Evolutionary conservation across 2,113 vertebrate genomes (phyloP).

Genomic region (Corythoichthys haematopterus): DNA sequence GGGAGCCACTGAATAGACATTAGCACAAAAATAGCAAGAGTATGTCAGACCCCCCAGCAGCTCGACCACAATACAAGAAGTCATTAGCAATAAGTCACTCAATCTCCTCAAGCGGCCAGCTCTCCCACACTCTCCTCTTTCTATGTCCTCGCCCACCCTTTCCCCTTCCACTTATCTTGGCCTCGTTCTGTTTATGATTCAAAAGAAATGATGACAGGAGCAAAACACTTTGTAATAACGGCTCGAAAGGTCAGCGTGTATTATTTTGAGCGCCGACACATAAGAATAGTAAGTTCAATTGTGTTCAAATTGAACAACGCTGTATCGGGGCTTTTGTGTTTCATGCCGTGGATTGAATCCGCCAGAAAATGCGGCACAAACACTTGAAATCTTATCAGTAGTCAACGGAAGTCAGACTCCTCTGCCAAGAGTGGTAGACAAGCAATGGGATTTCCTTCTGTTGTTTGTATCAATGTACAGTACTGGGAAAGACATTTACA

Average conservation of each 20-base stretch:
- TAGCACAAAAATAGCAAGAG: conserved; percentile 58
- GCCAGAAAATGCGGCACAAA: neutral
- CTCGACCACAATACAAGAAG: conserved; percentile 45
- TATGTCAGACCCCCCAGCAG: conserved; percentile 45
- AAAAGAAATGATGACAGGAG: conserved; percentile 1
- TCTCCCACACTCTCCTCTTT: conserved; percentile 14
- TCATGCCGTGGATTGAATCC: neutral
- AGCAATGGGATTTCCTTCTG: conserved; percentile 12
- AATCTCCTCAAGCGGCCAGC: conserved; percentile 17
- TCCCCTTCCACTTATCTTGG: conserved; percentile 32
- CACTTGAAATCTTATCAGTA: conserved; percentile 6
- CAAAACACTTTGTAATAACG: conserved; percentile 4
- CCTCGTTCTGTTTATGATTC: conserved; percentile 34
- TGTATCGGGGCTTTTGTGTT: neutral
- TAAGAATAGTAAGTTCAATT: neutral
- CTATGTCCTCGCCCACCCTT: conserved; percentile 15
- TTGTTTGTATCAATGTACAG: neutral
- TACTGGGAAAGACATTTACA: neutral
- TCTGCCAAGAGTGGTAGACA: conserved; percentile 10
- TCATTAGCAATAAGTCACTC: conserved; percentile 49
- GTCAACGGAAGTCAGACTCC: conserved; percentile 2
- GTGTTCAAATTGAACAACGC: neutral
- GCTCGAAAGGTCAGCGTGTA: conserved; percentile 8
- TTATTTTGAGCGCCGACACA: conserved; percentile 13
- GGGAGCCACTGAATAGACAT: conserved; percentile 57